phyloP scores from a whole-genome alignment of 1,140 invertebrate genomes.

The Hesperophylax magnus region DNA sequence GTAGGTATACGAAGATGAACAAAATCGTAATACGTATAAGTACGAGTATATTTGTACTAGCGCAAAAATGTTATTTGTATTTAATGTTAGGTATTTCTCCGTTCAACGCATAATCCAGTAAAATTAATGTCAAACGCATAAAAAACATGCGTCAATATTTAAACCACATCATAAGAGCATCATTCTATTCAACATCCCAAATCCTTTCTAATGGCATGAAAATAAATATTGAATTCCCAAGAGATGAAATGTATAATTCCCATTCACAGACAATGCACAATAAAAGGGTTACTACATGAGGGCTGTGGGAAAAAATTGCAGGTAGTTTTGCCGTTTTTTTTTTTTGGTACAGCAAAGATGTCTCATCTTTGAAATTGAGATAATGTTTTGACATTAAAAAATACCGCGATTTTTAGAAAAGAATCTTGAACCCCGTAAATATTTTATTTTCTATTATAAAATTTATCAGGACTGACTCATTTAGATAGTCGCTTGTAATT shows the following conservation, averaged over 20 bases:
- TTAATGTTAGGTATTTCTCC: too few species aligned
- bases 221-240: constrained; percentile 50
- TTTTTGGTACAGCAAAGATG: not conserved
- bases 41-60: too few species aligned
- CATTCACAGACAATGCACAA: constrained; percentile 36
- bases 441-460: too few species aligned
- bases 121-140: constrained; percentile 19
- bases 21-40: not conserved
- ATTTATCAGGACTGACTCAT: too few species aligned
- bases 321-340: not conserved
- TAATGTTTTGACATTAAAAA: not conserved
- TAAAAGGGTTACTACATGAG: constrained; percentile 14
- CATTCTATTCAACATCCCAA: constrained; percentile 25
- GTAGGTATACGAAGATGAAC: too few species aligned
- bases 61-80: too few species aligned
- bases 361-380: not conserved
- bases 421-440: too few species aligned
- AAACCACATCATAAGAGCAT: constrained; percentile 25
- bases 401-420: too few species aligned
- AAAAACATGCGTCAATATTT: constrained; percentile 5
- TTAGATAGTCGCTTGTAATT: too few species aligned
- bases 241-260: constrained; percentile 42
- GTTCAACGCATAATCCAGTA: not conserved
- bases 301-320: not conserved
- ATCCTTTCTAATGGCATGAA: constrained; percentile 50